A percentile compares a stretch with the other conserved stretches of the same genome.
Evolutionary conservation across 2,797 vertebrate genomes (phyloP).

Genomic region (Cuniculus paca): DNA sequence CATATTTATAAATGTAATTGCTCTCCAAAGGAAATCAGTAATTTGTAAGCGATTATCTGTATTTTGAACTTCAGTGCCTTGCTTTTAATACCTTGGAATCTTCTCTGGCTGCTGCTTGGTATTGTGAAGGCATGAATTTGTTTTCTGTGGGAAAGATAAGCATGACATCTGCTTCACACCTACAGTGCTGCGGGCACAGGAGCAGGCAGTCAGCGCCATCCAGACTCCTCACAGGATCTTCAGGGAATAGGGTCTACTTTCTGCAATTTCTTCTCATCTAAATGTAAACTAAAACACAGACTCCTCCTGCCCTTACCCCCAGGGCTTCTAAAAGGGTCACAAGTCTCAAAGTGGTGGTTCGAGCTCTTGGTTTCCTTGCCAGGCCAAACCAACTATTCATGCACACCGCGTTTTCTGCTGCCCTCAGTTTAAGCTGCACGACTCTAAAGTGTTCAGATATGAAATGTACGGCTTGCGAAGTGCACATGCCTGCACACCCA

Average conservation of each 20-base stretch:
- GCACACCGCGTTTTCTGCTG: neutral
- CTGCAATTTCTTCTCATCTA: slow-evolving; percentile 80
- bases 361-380: slow-evolving; percentile 79
- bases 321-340: neutral
- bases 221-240: slow-evolving; percentile 69
- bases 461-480: neutral
- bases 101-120: slow-evolving; percentile 86
- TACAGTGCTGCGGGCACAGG: slow-evolving; percentile 87
- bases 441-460: neutral
- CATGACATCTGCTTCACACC: slow-evolving; percentile 89
- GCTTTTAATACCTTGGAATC: slow-evolving; percentile 87
- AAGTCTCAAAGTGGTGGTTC: slow-evolving; percentile 65
- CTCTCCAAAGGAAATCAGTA: slow-evolving; percentile 86
- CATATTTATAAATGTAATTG: slow-evolving; percentile 86
- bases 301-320: neutral
- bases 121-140: slow-evolving; percentile 85
- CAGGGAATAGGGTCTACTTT: slow-evolving; percentile 79
- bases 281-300: slow-evolving; percentile 81
- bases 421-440: no score
- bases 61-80: slow-evolving; percentile 85
- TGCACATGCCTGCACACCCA: neutral
- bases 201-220: slow-evolving; percentile 83
- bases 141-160: slow-evolving; percentile 89
- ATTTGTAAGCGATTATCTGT: slow-evolving; percentile 88
- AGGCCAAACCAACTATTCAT: slow-evolving; percentile 62